Conservation (phyloP, 2,113 vertebrate genomes). For the Scophthalmus maximus region DNA sequence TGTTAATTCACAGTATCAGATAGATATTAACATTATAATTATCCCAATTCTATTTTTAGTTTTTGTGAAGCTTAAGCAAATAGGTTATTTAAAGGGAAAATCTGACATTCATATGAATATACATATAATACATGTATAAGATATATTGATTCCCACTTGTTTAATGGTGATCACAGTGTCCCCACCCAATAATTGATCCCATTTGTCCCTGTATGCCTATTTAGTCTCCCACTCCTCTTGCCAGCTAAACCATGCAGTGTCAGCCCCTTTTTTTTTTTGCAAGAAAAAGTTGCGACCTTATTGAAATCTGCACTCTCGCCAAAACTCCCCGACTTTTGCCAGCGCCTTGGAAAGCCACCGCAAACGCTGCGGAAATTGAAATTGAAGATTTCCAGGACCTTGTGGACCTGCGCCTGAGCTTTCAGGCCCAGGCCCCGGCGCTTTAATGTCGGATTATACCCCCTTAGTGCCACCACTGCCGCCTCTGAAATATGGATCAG, state of each 20-base stretch:
- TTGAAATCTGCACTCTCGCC: slow-evolving; percentile 58
- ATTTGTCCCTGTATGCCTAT: slow-evolving; percentile 3
- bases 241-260: slow-evolving; percentile 41
- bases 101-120: slow-evolving; percentile 8
- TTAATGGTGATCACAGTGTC: slow-evolving; percentile 26
- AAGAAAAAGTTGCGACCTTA: slow-evolving; percentile 30
- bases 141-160: slow-evolving; percentile 6
- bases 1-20: no score
- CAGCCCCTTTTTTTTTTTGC: slow-evolving; percentile 33
- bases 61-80: neutral
- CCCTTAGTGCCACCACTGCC: slow-evolving; percentile 72
- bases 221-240: slow-evolving; percentile 20
- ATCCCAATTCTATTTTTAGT: neutral
- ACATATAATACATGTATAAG: neutral
- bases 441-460: slow-evolving; percentile 83
- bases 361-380: slow-evolving; percentile 72
- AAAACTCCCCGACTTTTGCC: slow-evolving; percentile 50
- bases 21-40: slow-evolving; percentile 2
- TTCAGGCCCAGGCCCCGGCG: slow-evolving; percentile 54
- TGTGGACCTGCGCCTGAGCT: slow-evolving; percentile 67
- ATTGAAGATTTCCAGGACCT: slow-evolving; percentile 77
- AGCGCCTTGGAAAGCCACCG: slow-evolving; percentile 59
- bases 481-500: slow-evolving; percentile 84
- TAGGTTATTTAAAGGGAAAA: neutral
- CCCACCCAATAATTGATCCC: slow-evolving; percentile 24